A percentile compares a stretch with the other conserved stretches of the same genome.
Evolutionary conservation across 1,140 invertebrate species (phyloP).

Genomic region (Muscidifurax raptorellus): DNA sequence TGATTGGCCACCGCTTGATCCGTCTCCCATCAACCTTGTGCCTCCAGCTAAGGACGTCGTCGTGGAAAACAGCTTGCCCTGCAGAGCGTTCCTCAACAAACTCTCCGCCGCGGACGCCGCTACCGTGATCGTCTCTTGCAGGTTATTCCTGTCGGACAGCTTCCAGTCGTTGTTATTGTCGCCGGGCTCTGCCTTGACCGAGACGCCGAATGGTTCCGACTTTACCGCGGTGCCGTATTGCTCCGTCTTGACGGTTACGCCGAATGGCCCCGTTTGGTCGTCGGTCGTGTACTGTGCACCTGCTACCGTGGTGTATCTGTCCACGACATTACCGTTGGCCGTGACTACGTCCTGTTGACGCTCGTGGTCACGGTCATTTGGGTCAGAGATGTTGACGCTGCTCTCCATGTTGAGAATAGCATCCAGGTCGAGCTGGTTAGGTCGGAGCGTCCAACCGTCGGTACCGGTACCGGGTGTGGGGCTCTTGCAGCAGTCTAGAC

Average conservation of each 20-base stretch:
- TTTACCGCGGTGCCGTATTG: no score
- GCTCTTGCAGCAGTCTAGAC: conserved; percentile 72
- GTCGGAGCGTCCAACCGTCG: conserved; percentile 68
- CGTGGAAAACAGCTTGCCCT: conserved; percentile 78
- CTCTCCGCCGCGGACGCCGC: conserved; percentile 80
- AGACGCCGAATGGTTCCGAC: conserved; percentile 80
- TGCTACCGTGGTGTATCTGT: conserved; percentile 63
- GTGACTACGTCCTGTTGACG: conserved; percentile 56
- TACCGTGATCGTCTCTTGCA: conserved; percentile 76
- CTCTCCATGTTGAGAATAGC: conserved; percentile 74
- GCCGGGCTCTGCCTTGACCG: conserved; percentile 76
- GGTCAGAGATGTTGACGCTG: conserved; percentile 27
- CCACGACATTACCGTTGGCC: conserved; percentile 60
- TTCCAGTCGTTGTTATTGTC: conserved; percentile 90
- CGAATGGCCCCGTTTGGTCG: conserved; percentile 66
- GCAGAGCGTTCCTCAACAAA: conserved; percentile 85
- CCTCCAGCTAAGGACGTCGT: conserved; percentile 45
- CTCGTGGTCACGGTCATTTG: conserved; percentile 62
- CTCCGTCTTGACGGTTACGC: conserved; percentile 80
- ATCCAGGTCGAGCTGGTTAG: conserved; percentile 71
- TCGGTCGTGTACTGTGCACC: conserved; percentile 71
- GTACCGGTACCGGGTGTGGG: conserved; percentile 66
- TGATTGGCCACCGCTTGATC: conserved; percentile 60
- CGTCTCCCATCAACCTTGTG: neutral
- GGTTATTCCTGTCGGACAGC: conserved; percentile 81